Evolutionary conservation across 2,888 invertebrate species (phyloP), one percentile per base, ranked within the genome.

Genomic region (Pseudococcus jackbeardsleyi): DNA sequence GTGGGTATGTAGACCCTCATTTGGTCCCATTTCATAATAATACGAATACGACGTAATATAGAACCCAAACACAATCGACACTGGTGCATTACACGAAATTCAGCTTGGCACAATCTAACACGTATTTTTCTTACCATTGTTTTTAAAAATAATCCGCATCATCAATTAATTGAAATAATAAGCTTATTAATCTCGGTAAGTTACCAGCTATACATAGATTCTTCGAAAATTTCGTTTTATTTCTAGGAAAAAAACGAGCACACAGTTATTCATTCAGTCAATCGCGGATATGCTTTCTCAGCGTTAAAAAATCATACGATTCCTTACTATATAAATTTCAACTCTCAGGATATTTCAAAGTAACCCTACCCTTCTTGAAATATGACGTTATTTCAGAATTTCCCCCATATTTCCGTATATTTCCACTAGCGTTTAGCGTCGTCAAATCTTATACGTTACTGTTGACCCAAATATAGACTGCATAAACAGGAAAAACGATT

Each of bases 401-500:
- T 17, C 17, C 17, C n/a, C 33, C 15, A 33, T 9, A 33, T 72
- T 72, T 72, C 33, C 72, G 11, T 12, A 33, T 9, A 4, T 33
- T 26, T 72, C 72, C 15, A 33, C 17, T 33, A 72, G 33, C 17
- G 17, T 7, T 26, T 33, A 12, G 72, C 33, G 33, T 72, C 72
- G 11, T 72, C 72, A 72, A 33, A 72, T 72, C 72, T 72, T 72
- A 82, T 42, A 72, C 68, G 48, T 64, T 46, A 50, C 22, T 8
- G 64, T 77, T 87, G 68, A 87, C 86, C 77, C 86, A 87, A 72
- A 87, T 87, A 72, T 72, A 87, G 39, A 85, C 19, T 86, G 15
- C 77, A 87, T 46, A 87, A 87, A 87, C 86, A 87, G 86, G 86
- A 87, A 87, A 87, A 87, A 77, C 77, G 86, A 87, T 87, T 87